phyloP scores from a whole-genome alignment of 2,888 invertebrate genomes.

The Drosophila robusta region DNA sequence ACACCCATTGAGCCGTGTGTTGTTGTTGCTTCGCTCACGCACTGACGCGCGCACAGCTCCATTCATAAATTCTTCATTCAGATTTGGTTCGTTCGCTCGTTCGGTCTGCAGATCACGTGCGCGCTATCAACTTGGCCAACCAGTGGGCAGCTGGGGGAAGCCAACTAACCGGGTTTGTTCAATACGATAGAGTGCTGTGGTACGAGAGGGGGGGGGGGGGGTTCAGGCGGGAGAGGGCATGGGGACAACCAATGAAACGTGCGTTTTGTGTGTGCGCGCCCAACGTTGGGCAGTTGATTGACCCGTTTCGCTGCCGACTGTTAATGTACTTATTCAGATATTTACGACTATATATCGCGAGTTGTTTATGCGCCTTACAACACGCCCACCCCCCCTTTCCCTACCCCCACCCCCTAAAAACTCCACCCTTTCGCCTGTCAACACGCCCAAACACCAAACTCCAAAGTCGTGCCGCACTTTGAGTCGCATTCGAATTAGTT shows the following conservation, averaged over 20 bases:
- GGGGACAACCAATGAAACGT: constrained; percentile 19
- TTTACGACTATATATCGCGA: constrained; percentile 25
- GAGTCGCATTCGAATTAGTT: constrained; percentile 50
- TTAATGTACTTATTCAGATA: constrained; percentile 35
- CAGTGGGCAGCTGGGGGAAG: constrained; percentile 43
- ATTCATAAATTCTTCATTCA: constrained; percentile 77
- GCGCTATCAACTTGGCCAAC: constrained; percentile 60
- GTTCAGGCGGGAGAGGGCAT: no score
- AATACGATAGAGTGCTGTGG: background rate
- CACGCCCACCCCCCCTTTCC: constrained; percentile 12
- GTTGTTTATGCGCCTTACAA: background rate
- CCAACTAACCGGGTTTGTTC: constrained; percentile 30
- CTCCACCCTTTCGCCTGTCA: background rate
- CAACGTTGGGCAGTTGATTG: constrained; percentile 53
- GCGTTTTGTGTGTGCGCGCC: constrained; percentile 17
- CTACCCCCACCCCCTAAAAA: constrained; percentile 14
- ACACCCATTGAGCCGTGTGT: background rate
- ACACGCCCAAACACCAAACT: background rate
- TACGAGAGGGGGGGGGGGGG: background rate
- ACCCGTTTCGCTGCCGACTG: constrained; percentile 59
- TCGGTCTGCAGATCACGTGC: constrained; percentile 76
- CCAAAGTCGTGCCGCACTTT: constrained; percentile 14
- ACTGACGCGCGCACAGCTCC: constrained; percentile 37
- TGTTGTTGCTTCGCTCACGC: constrained; percentile 50
- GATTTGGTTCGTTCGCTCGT: constrained; percentile 45